A percentile compares a stretch with the other conserved stretches of the same genome.
These are phyloP conservation scores for Setipinna tenuifilis DNA, from an alignment of 2,797 vertebrate genomes.

Conservation along the genomic window DNA sequence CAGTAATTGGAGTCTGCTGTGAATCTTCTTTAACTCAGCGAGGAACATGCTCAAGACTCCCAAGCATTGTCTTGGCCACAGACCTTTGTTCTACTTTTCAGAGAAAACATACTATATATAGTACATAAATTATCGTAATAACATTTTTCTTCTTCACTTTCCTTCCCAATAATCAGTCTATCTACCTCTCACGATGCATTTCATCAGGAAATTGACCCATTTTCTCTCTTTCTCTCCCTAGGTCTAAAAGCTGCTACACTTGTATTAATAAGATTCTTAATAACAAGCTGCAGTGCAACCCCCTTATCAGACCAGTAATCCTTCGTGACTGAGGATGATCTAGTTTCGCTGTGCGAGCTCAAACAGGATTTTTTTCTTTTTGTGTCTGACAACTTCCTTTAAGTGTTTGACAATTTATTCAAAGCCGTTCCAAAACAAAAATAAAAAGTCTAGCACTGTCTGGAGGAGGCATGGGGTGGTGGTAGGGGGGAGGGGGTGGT, in stretches of 20 bases:
- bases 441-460: neutral
- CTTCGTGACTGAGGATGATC: neutral
- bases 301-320: neutral
- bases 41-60: constrained; percentile 35
- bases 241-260: neutral
- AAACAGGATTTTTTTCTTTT: neutral
- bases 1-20: constrained; percentile 68
- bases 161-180: neutral
- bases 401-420: neutral
- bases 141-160: neutral
- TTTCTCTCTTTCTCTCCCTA: neutral
- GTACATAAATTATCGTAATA: neutral
- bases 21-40: constrained; percentile 57
- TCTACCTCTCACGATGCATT: constrained; percentile 2
- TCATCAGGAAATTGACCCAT: constrained; percentile 2
- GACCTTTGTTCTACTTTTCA: neutral
- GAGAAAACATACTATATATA: neutral
- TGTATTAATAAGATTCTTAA: neutral
- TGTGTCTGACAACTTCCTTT: neutral
- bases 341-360: neutral
- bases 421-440: neutral
- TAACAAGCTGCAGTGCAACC: neutral
- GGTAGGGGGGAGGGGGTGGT: neutral
- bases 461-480: neutral
- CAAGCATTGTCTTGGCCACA: neutral